Base-by-base conservation (phyloP, 53 echinoderm and acorn worm species). In the Apostichopus leukothele region DNA sequence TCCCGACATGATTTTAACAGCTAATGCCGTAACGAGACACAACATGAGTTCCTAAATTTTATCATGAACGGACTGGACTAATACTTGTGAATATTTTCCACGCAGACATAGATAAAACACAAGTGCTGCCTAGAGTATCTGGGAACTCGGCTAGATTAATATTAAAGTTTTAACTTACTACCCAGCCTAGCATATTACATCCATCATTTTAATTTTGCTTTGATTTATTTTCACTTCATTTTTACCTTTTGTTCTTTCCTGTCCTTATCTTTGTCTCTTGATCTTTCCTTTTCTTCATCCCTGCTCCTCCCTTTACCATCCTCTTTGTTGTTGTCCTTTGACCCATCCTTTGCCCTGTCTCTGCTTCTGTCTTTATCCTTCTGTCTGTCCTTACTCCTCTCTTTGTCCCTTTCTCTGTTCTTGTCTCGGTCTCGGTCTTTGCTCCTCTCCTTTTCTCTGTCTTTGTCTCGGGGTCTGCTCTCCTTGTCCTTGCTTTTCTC, bases 211-310 rank as follows among this genome's bases (percentile, higher is more conserved):
- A 3, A 39, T 0, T 39, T 39, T 39, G 39, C 3, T 39, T 39
- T 39, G 2, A 25, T 39, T 39, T 39, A 39, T 39, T 39, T 39
- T 39, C 0, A 39, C 39, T 39, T 39, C 39, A 39, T 39, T 39
- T 83, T 83, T 60, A 93, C 93, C 91, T 91, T 91, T 90, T 94
- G 89, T 83, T 93, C 93, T 86, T 88, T 89, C 81, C 91, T 90
- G 68, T 94, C 95, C 78, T 89, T 88, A 60, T 93, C 93, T 75
- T 83, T 83, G 53, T 95, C 95, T 60, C 77, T 73, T 39, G 67
- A 63, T 75, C 87, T 79, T 60, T 93, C 90, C 57, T 92, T 91
- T 9, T 90, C 89, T 68, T 81, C 50, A 5, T 84, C 76, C 25
- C 74, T 63, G 51, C 75, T 57, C 54, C 89, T 89, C 50, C 27